Base-by-base conservation (phyloP, 1,140 invertebrate species). In the Linepithema humile region DNA sequence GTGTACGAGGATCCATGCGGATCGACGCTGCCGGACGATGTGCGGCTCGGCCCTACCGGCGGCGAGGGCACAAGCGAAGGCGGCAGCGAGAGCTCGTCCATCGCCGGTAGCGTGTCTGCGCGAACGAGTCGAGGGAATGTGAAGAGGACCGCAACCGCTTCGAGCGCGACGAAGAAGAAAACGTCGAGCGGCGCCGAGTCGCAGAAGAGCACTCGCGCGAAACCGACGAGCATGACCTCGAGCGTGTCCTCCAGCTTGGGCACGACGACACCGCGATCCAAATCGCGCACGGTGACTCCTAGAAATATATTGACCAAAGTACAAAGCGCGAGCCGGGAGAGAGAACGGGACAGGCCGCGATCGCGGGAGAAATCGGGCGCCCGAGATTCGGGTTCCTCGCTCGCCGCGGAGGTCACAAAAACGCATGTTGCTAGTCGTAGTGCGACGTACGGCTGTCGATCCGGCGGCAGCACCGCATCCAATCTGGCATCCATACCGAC, bases 11-110 rank as follows among this genome's bases (percentile, higher is more conserved):
- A 96, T 69, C 94, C 95, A 0, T 96, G 95, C 82, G 75, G 73
- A 50, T 95, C 95, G 40, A 94, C 95, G 3, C 73, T 95, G 23
- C 94, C 95, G 0, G 94, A 95, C 70, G 95, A 94, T 35, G 92
- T 94, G 10, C 90, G 94, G 29, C 85, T 94, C 3, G 26, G 75
- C 23, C 94, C 93, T 50, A 89, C 93, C 91, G 84, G 94, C 23
- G 95, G 95, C 3, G 95, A 96, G 83, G 95, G 95, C 12, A 96
- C 95, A 26, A 96, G 96, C 87, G 96, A 96, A 83, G 96, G 96
- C 82, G 97, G 97, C 23, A 97, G 97, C 85, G 97, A 97, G 90
- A 97, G 96, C 91, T 97, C 96, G 0, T 97, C 96, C 0, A 92
- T 97, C 38, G 94, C 95, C 9, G 95, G 95, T 3, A 94, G 93